Conservation (phyloP, 2,113 vertebrate genomes). For the Pitta sordida region DNA sequence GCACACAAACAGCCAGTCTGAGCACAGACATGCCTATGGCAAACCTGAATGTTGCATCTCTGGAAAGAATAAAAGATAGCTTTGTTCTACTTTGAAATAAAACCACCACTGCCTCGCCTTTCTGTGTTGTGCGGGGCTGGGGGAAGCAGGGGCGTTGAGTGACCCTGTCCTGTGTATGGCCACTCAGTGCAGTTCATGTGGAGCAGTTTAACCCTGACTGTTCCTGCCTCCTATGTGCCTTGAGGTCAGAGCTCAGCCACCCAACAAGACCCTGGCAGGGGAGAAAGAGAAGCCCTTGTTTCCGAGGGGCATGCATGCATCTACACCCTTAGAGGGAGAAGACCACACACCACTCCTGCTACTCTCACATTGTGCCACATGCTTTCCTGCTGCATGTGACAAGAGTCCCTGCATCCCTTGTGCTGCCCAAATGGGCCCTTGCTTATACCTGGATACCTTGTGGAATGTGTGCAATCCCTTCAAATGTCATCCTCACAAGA, state of each 20-base stretch:
- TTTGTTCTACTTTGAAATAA: slow-evolving; percentile 56
- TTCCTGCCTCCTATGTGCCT: neutral
- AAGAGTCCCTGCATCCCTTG: neutral
- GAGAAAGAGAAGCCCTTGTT: neutral
- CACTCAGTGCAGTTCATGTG: neutral
- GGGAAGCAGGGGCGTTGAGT: neutral
- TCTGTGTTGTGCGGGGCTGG: accelerated
- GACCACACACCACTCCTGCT: neutral
- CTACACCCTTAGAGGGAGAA: neutral
- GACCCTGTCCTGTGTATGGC: accelerated
- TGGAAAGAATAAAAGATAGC: slow-evolving; percentile 39
- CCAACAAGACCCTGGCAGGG: neutral
- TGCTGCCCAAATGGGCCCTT: neutral
- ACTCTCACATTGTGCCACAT: accelerated
- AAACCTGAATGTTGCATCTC: neutral
- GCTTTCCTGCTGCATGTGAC: neutral
- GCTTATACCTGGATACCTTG: neutral
- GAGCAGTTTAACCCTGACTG: neutral
- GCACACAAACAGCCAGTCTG: neutral
- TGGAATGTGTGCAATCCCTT: neutral
- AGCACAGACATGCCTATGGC: neutral
- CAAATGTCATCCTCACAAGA: neutral
- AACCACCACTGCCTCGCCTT: neutral
- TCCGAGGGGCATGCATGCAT: no score
- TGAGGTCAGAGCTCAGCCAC: neutral